A percentile compares a stretch with the other conserved stretches of the same genome.
phyloP scores from a whole-genome alignment of 1,140 invertebrate genomes.

The Fragariocoptes setiger region DNA sequence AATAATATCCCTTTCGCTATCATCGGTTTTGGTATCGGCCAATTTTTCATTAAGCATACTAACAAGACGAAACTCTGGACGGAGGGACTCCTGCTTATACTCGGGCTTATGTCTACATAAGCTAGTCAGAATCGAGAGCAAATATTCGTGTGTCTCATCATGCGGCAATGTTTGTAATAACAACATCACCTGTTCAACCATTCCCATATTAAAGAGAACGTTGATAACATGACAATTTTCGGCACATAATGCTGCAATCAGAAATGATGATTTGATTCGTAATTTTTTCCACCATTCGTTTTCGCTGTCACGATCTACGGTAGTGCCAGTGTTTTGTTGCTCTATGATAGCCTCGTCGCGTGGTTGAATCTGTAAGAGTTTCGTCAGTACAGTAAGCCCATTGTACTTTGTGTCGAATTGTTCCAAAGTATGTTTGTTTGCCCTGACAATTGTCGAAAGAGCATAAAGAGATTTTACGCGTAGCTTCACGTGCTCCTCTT shows the following conservation, averaged over 20 bases:
- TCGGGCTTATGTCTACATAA: too few species aligned
- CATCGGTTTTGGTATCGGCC: too few species aligned
- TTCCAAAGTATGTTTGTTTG: not conserved
- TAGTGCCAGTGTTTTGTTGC: too few species aligned
- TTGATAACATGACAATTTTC: slow-evolving; percentile 13
- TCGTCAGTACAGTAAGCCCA: not conserved
- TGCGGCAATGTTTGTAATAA: slow-evolving; percentile 20
- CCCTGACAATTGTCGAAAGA: slow-evolving; percentile 22
- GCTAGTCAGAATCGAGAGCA: slow-evolving; percentile 23
- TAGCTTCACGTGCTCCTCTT: slow-evolving; percentile 21
- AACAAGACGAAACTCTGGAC: too few species aligned
- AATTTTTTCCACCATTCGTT: not conserved
- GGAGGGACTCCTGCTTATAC: too few species aligned
- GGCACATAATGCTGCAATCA: slow-evolving; percentile 1
- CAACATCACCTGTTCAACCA: slow-evolving; percentile 23
- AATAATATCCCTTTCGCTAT: too few species aligned
- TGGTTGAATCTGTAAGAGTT: not conserved
- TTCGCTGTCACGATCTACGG: too few species aligned
- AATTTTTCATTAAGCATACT: too few species aligned
- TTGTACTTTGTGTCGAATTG: not conserved
- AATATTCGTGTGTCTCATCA: slow-evolving; percentile 21
- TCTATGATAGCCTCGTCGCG: too few species aligned
- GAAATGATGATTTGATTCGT: slow-evolving; percentile 4
- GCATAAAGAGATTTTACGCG: slow-evolving; percentile 35
- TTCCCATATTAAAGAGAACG: slow-evolving; percentile 23